phyloP scores from a whole-genome alignment of 2,797 vertebrate species.

The Lophotriccus pileatus region DNA sequence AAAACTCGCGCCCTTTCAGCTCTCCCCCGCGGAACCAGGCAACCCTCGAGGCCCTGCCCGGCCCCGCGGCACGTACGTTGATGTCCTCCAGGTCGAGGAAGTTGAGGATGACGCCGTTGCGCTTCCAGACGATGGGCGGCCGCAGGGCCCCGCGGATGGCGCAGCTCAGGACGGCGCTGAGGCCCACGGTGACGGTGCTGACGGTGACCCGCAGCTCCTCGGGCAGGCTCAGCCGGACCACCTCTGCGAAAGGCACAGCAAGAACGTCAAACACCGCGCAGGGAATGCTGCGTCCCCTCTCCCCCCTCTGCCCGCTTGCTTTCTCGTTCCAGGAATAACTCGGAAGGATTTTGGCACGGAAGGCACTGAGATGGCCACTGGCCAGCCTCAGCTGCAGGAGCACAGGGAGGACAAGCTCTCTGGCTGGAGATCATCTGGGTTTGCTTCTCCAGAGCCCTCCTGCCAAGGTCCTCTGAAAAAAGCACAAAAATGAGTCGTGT shows the following conservation, averaged over 20 bases:
- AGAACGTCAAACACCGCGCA: not conserved
- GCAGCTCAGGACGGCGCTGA: constrained; percentile 89
- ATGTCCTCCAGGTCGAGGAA: constrained; percentile 94
- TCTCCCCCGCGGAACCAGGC: not conserved
- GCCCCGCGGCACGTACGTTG: constrained; percentile 78
- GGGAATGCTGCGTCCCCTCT: not conserved
- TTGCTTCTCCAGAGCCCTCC: not conserved
- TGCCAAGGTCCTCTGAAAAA: not conserved
- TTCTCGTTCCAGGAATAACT: not conserved
- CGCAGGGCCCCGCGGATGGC: constrained; percentile 86
- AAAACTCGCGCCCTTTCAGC: not conserved
- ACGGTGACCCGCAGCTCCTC: constrained; percentile 84
- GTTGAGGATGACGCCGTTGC: constrained; percentile 89
- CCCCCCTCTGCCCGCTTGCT: not conserved
- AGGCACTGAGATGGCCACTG: not conserved
- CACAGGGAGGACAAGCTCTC: not conserved
- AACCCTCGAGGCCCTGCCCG: not conserved
- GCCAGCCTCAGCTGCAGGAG: not conserved
- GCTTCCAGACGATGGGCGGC: constrained; percentile 92
- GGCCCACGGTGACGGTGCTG: constrained; percentile 89
- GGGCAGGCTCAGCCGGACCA: constrained; percentile 85
- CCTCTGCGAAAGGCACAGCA: constrained; percentile 79
- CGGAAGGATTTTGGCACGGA: not conserved
- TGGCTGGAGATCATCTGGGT: not conserved
- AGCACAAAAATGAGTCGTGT: not conserved